These are phyloP conservation scores for Diachasma alloeum DNA, from an alignment of 1,140 invertebrate species.

Conservation along the genomic window DNA sequence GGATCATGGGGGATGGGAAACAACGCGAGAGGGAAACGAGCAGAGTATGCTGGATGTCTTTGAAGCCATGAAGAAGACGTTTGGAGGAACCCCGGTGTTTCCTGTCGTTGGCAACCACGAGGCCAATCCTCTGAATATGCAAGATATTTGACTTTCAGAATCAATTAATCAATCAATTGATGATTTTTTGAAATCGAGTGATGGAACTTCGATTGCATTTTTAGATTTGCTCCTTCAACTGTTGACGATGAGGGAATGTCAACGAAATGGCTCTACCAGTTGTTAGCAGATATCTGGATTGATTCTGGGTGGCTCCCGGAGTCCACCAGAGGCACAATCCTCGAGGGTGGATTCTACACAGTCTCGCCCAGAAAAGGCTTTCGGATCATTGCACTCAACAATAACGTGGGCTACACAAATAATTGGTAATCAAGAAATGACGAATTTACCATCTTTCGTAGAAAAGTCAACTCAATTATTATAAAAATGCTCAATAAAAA, in stretches of 20 bases:
- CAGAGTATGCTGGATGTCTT: conserved; percentile 69
- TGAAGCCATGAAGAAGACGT: conserved; percentile 68
- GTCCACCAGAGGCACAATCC: conserved; percentile 69
- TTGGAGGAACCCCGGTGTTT: conserved; percentile 74
- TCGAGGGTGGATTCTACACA: conserved; percentile 77
- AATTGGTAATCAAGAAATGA: conserved; percentile 72
- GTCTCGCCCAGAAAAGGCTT: conserved; percentile 70
- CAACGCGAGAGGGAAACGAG: conserved; percentile 73
- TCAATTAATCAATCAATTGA: neutral
- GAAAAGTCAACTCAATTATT: too few species aligned
- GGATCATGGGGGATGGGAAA: conserved; percentile 85
- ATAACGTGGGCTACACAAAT: conserved; percentile 75
- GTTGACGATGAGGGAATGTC: conserved; percentile 64
- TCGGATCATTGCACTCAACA: conserved; percentile 78
- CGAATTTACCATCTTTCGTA: too few species aligned
- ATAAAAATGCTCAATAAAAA: too few species aligned
- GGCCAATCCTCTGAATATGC: conserved; percentile 85
- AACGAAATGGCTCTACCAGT: conserved; percentile 76
- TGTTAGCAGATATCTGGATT: conserved; percentile 72
- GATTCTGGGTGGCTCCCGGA: conserved; percentile 69
- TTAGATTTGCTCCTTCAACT: conserved; percentile 66
- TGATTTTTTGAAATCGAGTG: neutral
- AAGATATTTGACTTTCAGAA: conserved; percentile 40
- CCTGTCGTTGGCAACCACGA: conserved; percentile 90
- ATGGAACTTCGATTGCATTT: neutral